Base-by-base conservation (phyloP, 1,140 invertebrate genomes). In the Catajapyx aquilonaris region DNA sequence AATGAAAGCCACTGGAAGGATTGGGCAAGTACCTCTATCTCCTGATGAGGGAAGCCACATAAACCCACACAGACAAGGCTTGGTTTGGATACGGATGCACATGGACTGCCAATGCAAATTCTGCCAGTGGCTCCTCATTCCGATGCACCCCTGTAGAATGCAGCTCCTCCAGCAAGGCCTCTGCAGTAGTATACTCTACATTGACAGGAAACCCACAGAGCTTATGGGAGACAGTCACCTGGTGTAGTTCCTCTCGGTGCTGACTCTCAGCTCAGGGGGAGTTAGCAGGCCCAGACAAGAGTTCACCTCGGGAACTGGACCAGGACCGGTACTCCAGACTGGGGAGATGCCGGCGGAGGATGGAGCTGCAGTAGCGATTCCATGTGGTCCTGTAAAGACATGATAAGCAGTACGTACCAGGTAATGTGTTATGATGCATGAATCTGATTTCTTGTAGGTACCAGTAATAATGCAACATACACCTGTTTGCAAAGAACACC, bases 51-150 rank as follows among this genome's bases (percentile, higher is more conserved):
- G n/a, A n/a, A n/a, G n/a, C n/a, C n/a, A n/a, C n/a, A n/a, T n/a
- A n/a, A n/a, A 86, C 60, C 81, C 83, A 88, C 1, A 86, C 68
- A 33, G 77, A 80, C 1, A 81, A 52, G 4, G 84, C 66, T 46
- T 69, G 66, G 46, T 74, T 76, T 10, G 77, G 73, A 58, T 83
- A 86, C 0, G 71, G 55, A 48, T 73, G 74, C 28, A 85, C 58
- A 47, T 84, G 72, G 1, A 81, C 74, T 1, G 73, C 79, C 4
- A 85, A 46, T 2, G 73, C 75, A 59, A 84, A 87, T 55, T 87
- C 81, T 0, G 74, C 69, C 28, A 65, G 63, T 15, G 65, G 63
- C 37, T 69, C 66, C 35, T 76, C 68, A 43, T 70, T 72, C 16
- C 68, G 54, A 53, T 85, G 76, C 15, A 86, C 60, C 20, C 73